Percentiles rank a stretch among this genome's conserved stretches.
Conservation (phyloP, 2,888 invertebrate species). For the Coelinius sp. region DNA sequence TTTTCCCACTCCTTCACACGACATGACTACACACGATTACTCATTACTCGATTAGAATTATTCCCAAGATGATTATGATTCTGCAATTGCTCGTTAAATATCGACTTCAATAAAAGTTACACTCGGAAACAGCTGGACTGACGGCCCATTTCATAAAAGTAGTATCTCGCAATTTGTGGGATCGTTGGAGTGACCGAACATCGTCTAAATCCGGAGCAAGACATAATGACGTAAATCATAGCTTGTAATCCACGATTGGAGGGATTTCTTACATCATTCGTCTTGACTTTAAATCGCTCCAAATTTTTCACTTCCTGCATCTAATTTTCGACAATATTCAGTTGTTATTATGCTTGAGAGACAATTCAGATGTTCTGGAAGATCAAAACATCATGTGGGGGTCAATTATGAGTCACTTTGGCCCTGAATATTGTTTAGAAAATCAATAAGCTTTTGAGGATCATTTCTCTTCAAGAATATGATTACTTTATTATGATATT, state of each 20-base stretch:
- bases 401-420: neutral
- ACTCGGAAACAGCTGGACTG: neutral
- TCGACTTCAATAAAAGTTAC: neutral
- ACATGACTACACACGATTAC: too few relatives aligned
- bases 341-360: neutral
- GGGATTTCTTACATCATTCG: constrained; percentile 16
- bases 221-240: constrained; percentile 2
- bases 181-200: constrained; percentile 3
- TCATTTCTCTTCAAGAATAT: too few relatives aligned
- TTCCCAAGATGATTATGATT: neutral
- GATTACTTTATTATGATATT: too few relatives aligned
- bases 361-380: neutral
- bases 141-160: neutral
- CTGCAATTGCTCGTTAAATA: neutral
- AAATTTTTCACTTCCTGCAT: constrained; percentile 52
- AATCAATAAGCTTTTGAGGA: too few relatives aligned
- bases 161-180: neutral
- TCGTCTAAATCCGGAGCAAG: constrained; percentile 20
- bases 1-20: too few relatives aligned
- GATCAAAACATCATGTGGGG: neutral
- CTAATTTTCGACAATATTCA: constrained; percentile 17
- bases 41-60: neutral
- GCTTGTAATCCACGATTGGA: constrained; percentile 18
- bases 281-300: constrained; percentile 44
- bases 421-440: neutral